Percentiles rank a stretch among this genome's conserved stretches.
Evolutionary conservation across 2,113 vertebrate species (phyloP).

Genomic region (Pseudonaja textilis): DNA sequence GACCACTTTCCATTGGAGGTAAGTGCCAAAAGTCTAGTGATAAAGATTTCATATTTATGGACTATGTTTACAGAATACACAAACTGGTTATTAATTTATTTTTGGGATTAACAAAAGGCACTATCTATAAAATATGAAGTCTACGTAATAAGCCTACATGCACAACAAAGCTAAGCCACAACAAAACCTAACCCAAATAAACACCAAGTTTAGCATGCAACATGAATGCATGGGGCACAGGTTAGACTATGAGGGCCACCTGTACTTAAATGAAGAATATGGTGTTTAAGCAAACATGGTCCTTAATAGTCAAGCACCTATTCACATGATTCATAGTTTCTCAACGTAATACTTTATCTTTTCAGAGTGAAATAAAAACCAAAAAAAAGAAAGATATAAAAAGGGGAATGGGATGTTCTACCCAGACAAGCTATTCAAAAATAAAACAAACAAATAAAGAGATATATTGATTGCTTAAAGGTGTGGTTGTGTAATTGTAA

Average conservation of each 20-base stretch:
- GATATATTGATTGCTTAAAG: not conserved
- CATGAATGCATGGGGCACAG: conserved; percentile 66
- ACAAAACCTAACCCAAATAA: not conserved
- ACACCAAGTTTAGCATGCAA: not conserved
- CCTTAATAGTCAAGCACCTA: conserved; percentile 86
- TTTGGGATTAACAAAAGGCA: not conserved
- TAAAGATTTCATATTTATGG: not conserved
- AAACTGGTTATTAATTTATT: not conserved
- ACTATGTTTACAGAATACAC: too few species aligned
- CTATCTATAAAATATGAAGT: not conserved
- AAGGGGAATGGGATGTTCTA: not conserved
- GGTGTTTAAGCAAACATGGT: conserved; percentile 88
- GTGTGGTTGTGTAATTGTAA: too few species aligned
- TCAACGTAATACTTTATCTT: conserved; percentile 80
- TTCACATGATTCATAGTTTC: conserved; percentile 81
- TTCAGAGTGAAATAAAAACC: not conserved
- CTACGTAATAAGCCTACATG: not conserved
- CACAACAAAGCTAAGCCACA: not conserved
- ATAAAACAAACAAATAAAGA: not conserved
- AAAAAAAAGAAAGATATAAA: not conserved
- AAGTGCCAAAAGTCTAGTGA: not conserved
- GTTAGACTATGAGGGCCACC: conserved; percentile 85
- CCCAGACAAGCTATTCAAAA: not conserved
- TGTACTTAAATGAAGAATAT: conserved; percentile 91
- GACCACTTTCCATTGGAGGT: not conserved